Percentiles rank a stretch among this genome's conserved stretches.
Evolutionary conservation across 2,797 vertebrate genomes (phyloP).

Genomic region (Neomorphus geoffroyi): DNA sequence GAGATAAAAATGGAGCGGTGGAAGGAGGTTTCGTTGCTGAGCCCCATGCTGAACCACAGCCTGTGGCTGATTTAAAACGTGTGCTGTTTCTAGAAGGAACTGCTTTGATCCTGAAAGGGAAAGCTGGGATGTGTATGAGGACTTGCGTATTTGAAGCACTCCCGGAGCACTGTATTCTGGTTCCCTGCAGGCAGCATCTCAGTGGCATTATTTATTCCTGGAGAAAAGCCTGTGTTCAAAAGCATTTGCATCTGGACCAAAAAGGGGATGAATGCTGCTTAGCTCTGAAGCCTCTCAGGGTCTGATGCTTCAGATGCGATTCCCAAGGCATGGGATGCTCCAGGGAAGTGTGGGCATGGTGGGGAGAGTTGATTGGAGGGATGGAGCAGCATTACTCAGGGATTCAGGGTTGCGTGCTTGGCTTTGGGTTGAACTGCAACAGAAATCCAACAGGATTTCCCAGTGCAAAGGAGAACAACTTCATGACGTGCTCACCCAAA

Average conservation of each 20-base stretch:
- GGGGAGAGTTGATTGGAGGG: background rate
- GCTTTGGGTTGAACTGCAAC: background rate
- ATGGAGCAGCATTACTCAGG: background rate
- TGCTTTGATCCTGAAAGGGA: background rate
- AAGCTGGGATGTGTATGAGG: background rate
- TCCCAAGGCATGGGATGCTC: background rate
- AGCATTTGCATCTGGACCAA: background rate
- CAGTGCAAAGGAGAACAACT: background rate
- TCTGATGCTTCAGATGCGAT: background rate
- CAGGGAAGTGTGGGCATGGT: accelerated
- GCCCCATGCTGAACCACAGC: accelerated
- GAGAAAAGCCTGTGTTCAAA: background rate
- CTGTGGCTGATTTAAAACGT: background rate
- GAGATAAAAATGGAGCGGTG: background rate
- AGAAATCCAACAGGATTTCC: background rate
- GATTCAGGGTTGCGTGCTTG: accelerated
- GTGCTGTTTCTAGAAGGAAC: background rate
- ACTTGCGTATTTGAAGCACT: background rate
- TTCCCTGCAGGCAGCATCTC: background rate
- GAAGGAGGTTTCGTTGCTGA: background rate
- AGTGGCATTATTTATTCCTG: background rate
- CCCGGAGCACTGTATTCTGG: accelerated
- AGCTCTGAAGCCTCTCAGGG: background rate
- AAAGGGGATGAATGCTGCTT: accelerated
- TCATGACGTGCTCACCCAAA: background rate